Evolutionary conservation across 1,140 invertebrate species (phyloP), one percentile per base, ranked within the genome.

Genomic region (Bombyx mori): DNA sequence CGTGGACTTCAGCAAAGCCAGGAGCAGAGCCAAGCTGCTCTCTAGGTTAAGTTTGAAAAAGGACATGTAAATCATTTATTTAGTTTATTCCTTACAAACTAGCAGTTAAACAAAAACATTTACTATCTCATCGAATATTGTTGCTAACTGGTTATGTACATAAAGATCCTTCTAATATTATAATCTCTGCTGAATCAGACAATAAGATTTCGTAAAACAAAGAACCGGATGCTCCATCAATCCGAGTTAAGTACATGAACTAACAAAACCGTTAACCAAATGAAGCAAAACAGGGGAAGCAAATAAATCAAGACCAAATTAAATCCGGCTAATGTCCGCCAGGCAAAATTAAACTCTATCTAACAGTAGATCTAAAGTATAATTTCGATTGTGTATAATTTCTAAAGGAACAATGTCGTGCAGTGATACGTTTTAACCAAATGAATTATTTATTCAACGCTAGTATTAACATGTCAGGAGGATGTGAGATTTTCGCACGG

Each of bases 401-500:
- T 35, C 3, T 35, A 35, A 35, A 22, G 42, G 26, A 35, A 26
- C 26, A 35, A 51, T 51, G 42, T 35, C 26, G 26, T 35, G 50
- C 50, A 73, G 72, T 68, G 77, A 82, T 79, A 78, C 73, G 72
- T 73, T 71, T 79, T 79, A 71, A 78, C 12, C 73, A 75, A 58
- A 80, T 76, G 75, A 81, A 83, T 83, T 80, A 81, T 83, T 83
- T 83, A 83, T 83, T 81, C 80, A 77, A 73, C 57, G 71, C 70
- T 75, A 59, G 72, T 74, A 83, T 83, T 83, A 79, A 81, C 80
- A 83, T 81, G 81, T 80, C 79, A 79, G 79, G 78, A 75, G 73
- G 69, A 66, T 64, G 64, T 71, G 66, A 57, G 26, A 77, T 73
- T 75, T 35, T 35, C 26, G 26, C 26, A 35, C 26, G 26, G 26